A percentile compares a stretch with the other conserved stretches of the same genome.
Evolutionary conservation across 2,113 vertebrate genomes (phyloP).

Genomic region (Pterocles orientalis): DNA sequence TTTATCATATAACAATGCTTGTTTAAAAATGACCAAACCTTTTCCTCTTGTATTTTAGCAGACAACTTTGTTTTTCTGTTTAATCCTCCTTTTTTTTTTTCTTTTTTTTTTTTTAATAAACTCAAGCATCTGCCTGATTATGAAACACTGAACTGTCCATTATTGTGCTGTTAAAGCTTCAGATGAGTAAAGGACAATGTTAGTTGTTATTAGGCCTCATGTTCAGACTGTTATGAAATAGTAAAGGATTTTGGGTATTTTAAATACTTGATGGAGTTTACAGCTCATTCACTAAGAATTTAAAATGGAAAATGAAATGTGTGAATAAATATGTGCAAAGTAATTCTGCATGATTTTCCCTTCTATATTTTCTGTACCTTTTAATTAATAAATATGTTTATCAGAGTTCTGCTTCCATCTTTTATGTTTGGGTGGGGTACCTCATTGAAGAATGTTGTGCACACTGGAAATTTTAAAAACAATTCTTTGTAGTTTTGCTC

Average conservation of each 20-base stretch:
- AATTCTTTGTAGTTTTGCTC: neutral
- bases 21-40: neutral
- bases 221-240: neutral
- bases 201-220: neutral
- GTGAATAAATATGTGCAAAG: neutral
- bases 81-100: neutral
- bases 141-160: neutral
- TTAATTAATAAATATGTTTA: conserved; percentile 19
- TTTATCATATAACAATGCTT: neutral
- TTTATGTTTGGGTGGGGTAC: neutral
- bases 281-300: neutral
- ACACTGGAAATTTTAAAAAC: neutral
- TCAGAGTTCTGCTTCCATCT: neutral
- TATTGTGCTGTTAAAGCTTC: neutral
- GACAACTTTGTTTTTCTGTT: neutral
- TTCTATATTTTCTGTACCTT: neutral
- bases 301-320: neutral
- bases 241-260: neutral
- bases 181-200: neutral
- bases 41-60: neutral
- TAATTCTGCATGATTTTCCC: neutral
- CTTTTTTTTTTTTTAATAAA: neutral
- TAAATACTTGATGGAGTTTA: conserved; percentile 2
- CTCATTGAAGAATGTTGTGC: neutral
- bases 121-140: neutral